Evolutionary conservation across 2,113 vertebrate genomes (phyloP).

Genomic region (Hippocampus abdominalis): DNA sequence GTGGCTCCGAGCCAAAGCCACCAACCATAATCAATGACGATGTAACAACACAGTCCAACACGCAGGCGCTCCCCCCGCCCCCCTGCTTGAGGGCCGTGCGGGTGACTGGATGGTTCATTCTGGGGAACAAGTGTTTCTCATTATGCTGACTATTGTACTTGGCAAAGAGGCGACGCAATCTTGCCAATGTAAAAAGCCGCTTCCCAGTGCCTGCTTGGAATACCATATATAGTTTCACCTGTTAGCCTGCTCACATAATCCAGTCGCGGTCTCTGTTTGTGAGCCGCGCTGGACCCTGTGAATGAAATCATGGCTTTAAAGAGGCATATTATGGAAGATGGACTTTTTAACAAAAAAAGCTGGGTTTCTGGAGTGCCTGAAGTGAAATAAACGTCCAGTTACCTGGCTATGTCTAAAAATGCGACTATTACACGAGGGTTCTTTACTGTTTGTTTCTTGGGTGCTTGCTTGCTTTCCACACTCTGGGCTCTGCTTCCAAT

Average conservation of each 20-base stretch:
- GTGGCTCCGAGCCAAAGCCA: constrained; percentile 32
- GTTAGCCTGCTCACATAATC: constrained; percentile 57
- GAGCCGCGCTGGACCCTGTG: not conserved
- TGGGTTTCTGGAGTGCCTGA: no score
- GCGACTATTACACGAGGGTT: no score
- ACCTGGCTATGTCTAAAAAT: no score
- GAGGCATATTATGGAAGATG: not conserved
- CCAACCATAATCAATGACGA: constrained; percentile 42
- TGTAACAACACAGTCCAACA: constrained; percentile 36
- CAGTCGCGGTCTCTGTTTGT: constrained; percentile 40
- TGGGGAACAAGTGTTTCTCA: constrained; percentile 67
- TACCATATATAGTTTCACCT: constrained; percentile 71
- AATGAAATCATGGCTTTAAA: not conserved
- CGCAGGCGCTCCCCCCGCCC: constrained; percentile 15
- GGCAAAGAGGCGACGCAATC: constrained; percentile 38
- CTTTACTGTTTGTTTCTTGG: not conserved
- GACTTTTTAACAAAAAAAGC: no score
- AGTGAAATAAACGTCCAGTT: no score
- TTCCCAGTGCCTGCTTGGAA: constrained; percentile 63
- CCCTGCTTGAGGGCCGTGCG: constrained; percentile 41
- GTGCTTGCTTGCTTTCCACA: no score
- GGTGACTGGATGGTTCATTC: constrained; percentile 50
- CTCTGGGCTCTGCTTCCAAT: no score
- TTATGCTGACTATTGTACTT: constrained; percentile 68
- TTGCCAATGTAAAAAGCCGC: constrained; percentile 64